phyloP scores from a whole-genome alignment of 2,113 vertebrate species.

The Cryptotis parvus region DNA sequence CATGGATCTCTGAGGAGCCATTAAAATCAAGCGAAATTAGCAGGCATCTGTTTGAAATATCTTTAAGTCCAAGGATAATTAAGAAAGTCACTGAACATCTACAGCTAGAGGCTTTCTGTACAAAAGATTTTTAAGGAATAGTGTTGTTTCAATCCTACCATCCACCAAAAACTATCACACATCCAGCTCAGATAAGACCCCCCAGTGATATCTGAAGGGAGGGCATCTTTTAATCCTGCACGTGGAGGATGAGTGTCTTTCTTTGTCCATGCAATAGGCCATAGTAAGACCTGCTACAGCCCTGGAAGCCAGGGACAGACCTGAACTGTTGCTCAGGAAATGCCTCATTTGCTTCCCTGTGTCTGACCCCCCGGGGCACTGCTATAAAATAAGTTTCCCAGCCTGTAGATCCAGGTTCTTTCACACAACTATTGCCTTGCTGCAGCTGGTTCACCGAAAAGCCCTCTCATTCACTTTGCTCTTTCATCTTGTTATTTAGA shows the following conservation, averaged over 20 bases:
- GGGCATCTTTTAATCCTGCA: background rate
- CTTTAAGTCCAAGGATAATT: background rate
- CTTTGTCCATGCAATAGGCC: background rate
- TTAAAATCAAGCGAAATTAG: conserved; percentile 16
- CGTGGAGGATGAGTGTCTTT: background rate
- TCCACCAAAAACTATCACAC: background rate
- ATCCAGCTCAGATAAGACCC: background rate
- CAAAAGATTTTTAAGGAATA: background rate
- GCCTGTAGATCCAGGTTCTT: background rate
- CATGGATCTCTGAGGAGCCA: background rate
- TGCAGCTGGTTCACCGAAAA: background rate
- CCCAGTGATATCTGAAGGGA: background rate
- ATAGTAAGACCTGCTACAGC: background rate
- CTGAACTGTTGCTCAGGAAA: background rate
- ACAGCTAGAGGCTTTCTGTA: background rate
- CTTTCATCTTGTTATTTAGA: background rate
- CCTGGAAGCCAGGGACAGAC: too few species aligned
- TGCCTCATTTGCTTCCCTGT: background rate
- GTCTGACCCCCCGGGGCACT: background rate
- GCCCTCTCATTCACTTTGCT: background rate
- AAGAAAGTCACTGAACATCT: background rate
- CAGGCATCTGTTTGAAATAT: conserved; percentile 30
- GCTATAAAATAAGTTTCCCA: background rate
- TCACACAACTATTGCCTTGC: background rate
- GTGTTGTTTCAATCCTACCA: background rate